Evolutionary conservation across 2,888 invertebrate genomes (phyloP), one percentile per base, ranked within the genome.

Genomic region (Arrhopalites spinosus): DNA sequence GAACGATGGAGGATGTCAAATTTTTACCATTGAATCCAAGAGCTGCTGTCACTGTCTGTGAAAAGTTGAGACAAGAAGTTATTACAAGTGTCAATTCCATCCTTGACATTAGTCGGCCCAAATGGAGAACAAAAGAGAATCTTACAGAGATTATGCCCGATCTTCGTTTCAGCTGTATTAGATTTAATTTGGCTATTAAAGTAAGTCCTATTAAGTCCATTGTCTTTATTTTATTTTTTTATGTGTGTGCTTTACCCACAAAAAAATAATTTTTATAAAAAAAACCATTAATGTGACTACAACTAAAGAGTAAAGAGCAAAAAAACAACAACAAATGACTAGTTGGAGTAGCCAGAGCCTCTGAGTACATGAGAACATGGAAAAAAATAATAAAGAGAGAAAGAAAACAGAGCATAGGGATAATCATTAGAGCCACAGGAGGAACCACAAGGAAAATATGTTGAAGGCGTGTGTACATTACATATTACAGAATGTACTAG

Each of bases 121-220:
- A 91, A 75, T 96, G 96, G 96, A 89, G 95, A 83, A 89, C 90
- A 78, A 89, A 90, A 78, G 92, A 93, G 36, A 91, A 92, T 84
- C 87, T 96, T 78, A 92, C 94, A 81, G 89, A 90, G 64, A 78
- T 81, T 56, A 80, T 82, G 81, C 81, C 82, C 36, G 82, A 82
- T 63, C 78, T 82, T 15, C 68, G 79, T 43, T 82, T 82, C 47
- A 75, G 74, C 63, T 77, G 78, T 56, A 76, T 78, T 2, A 67
- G 82, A 15, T 81, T 82, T 20, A 80, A 78, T 59, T 73, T 82
- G 47, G 82, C 80, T 27, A 76, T 80, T 15, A 82, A 81, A 77
- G 82, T 82, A 77, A 79, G 68, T 67, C 30, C 27, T 23, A 66
- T 61, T n/a, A n/a, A n/a, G n/a, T n/a, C n/a, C n/a, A n/a, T n/a